phyloP scores from a whole-genome alignment of 2,888 invertebrate genomes.

The Leucophora obtusa region DNA sequence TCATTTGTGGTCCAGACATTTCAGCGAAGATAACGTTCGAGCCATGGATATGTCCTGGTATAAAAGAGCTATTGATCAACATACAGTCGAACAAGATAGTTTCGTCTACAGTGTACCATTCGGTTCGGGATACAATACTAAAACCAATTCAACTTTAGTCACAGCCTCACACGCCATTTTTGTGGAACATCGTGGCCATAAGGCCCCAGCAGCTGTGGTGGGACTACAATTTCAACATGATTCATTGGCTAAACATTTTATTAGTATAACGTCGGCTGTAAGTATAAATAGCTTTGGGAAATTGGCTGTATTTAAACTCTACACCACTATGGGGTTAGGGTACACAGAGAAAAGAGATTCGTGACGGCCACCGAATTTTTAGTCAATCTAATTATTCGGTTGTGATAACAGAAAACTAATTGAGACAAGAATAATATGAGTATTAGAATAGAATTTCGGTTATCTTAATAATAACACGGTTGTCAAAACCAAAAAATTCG shows the following conservation, averaged over 20 bases:
- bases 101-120: slow-evolving; percentile 89
- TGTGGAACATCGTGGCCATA: slow-evolving; percentile 88
- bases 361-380: too few relatives aligned
- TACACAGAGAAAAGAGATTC: too few relatives aligned
- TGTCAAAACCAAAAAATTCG: too few relatives aligned
- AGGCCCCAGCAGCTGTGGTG: slow-evolving; percentile 94
- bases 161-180: slow-evolving; percentile 95
- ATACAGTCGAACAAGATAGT: slow-evolving; percentile 90
- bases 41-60: slow-evolving; percentile 95
- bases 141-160: slow-evolving; percentile 83
- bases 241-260: slow-evolving; percentile 89
- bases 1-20: slow-evolving; percentile 80
- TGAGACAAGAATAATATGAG: too few relatives aligned
- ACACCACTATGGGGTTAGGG: too few relatives aligned
- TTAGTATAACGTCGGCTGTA: slow-evolving; percentile 93
- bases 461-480: too few relatives aligned
- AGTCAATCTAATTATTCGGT: too few relatives aligned
- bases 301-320: too few relatives aligned
- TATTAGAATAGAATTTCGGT: too few relatives aligned
- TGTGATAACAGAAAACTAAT: too few relatives aligned
- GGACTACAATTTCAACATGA: slow-evolving; percentile 92
- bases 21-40: slow-evolving; percentile 87
- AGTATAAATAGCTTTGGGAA: slow-evolving; percentile 68
- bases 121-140: slow-evolving; percentile 78
- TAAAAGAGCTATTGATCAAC: slow-evolving; percentile 93